phyloP scores from a whole-genome alignment of 2,797 vertebrate genomes.

The Gymnoscopelus braueri region DNA sequence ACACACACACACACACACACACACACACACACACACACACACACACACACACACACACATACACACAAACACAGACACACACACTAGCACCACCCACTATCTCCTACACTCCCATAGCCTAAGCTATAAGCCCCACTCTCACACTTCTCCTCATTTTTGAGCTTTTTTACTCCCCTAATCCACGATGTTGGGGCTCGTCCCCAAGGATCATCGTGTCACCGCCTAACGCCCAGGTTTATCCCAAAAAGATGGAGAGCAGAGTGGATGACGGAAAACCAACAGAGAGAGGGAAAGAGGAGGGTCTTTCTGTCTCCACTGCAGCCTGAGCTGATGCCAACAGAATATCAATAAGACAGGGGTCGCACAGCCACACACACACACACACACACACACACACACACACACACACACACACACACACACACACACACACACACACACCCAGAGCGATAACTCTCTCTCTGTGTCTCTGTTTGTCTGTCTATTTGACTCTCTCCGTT shows the following conservation, averaged over 20 bases:
- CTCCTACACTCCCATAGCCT: too few species aligned
- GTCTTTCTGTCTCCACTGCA: slow-evolving; percentile 50
- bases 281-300: slow-evolving; percentile 25
- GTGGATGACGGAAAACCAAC: not conserved
- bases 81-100: not conserved
- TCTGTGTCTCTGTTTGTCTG: slow-evolving; percentile 9
- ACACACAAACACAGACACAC: not conserved
- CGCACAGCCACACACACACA: slow-evolving; percentile 38
- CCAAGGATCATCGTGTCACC: slow-evolving; percentile 8
- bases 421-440: slow-evolving; percentile 41
- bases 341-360: slow-evolving; percentile 65
- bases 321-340: slow-evolving; percentile 61
- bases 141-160: slow-evolving; percentile 11
- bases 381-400: slow-evolving; percentile 41
- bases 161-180: slow-evolving; percentile 23
- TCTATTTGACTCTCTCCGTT: not conserved
- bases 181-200: slow-evolving; percentile 28
- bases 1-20: too few species aligned
- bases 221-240: slow-evolving; percentile 23
- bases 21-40: too few species aligned
- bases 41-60: too few species aligned
- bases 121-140: too few species aligned
- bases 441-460: slow-evolving; percentile 7
- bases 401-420: slow-evolving; percentile 42
- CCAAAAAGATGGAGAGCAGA: slow-evolving; percentile 11